phyloP scores from a whole-genome alignment of 2,797 vertebrate genomes.

The Sebastes nivosus region DNA sequence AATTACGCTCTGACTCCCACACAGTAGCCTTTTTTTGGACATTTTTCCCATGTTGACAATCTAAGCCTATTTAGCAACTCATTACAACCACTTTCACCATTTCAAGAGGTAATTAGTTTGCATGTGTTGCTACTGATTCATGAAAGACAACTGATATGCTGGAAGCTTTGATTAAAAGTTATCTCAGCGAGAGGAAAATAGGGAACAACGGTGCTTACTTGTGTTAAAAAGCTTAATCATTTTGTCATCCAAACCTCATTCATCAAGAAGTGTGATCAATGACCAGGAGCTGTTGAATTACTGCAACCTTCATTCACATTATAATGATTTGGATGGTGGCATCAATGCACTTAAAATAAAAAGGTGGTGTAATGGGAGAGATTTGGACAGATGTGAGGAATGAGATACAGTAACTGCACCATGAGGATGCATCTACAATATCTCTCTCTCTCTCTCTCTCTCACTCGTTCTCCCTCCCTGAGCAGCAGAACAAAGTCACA shows the following conservation, averaged over 20 bases:
- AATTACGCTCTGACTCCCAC: slow-evolving; percentile 61
- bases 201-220: slow-evolving; percentile 5
- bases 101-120: slow-evolving; percentile 58
- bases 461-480: slow-evolving; percentile 1
- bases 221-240: slow-evolving; percentile 33
- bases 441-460: slow-evolving; percentile 9
- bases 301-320: slow-evolving; percentile 1
- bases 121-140: slow-evolving; percentile 41
- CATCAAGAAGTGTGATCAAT: slow-evolving; percentile 13
- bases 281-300: slow-evolving; percentile 11
- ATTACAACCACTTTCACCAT: slow-evolving; percentile 55
- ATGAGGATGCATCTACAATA: slow-evolving; percentile 13
- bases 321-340: neutral
- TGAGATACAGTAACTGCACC: slow-evolving; percentile 3
- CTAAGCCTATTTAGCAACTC: slow-evolving; percentile 61
- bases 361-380: slow-evolving; percentile 17
- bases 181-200: slow-evolving; percentile 12
- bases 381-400: slow-evolving; percentile 1
- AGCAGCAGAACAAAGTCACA: slow-evolving; percentile 59
- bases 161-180: slow-evolving; percentile 49
- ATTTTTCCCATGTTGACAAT: slow-evolving; percentile 44
- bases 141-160: slow-evolving; percentile 28
- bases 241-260: slow-evolving; percentile 35
- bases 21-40: slow-evolving; percentile 38
- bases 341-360: slow-evolving; percentile 12